These are phyloP conservation scores for Acrocephalus arundinaceus DNA, from an alignment of 2,113 vertebrate genomes.

Conservation along the genomic window DNA sequence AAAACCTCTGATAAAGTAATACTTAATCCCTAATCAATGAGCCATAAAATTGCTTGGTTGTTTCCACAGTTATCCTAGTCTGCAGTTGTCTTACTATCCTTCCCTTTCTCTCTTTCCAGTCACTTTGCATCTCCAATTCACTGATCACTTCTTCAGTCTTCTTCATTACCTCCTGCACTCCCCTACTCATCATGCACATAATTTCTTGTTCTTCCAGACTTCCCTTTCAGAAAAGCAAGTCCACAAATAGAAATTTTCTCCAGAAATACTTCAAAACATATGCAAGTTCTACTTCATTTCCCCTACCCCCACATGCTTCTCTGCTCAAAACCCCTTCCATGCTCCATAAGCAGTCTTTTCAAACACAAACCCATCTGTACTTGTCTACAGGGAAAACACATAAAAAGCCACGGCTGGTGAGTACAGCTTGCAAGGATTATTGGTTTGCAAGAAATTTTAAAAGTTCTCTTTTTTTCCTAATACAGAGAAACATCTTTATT, in stretches of 20 bases:
- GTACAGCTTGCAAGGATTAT: neutral
- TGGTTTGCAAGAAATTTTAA: neutral
- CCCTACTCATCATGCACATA: neutral
- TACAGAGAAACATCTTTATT: neutral
- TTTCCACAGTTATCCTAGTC: neutral
- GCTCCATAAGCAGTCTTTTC: neutral
- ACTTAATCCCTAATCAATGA: neutral
- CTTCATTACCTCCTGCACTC: neutral
- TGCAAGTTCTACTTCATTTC: neutral
- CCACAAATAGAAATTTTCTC: neutral
- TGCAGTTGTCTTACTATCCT: neutral
- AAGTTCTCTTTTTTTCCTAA: neutral
- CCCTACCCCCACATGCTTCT: neutral
- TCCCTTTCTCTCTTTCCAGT: neutral
- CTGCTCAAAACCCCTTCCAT: neutral
- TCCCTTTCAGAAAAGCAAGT: neutral
- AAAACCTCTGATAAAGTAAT: neutral
- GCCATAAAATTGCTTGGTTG: neutral
- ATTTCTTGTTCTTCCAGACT: neutral
- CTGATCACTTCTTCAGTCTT: neutral
- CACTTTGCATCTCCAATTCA: neutral
- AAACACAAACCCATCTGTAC: neutral
- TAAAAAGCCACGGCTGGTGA: neutral
- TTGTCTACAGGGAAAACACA: neutral
- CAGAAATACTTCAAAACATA: neutral